These are phyloP conservation scores for Microcebus murinus DNA, from an alignment of 2,113 vertebrate genomes.

Conservation along the genomic window DNA sequence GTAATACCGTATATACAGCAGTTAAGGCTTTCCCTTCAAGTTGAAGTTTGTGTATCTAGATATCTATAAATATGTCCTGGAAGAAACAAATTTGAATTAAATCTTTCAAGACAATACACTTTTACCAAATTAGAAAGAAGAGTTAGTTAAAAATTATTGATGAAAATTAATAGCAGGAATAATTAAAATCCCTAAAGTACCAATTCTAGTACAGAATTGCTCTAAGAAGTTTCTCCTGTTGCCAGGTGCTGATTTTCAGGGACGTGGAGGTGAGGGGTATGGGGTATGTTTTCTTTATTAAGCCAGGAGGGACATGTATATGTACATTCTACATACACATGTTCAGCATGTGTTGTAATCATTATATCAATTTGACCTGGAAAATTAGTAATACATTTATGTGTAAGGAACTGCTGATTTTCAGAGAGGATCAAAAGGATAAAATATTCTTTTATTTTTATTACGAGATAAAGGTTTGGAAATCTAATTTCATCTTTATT, in stretches of 20 bases:
- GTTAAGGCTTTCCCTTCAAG: background rate
- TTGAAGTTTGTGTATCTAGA: background rate
- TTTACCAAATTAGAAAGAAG: background rate
- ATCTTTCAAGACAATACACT: background rate
- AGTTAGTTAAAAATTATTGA: background rate
- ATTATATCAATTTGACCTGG: background rate
- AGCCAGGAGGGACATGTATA: background rate
- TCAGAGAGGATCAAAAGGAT: background rate
- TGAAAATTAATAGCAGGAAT: background rate
- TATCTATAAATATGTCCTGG: background rate
- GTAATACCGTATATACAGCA: background rate
- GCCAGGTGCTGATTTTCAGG: background rate
- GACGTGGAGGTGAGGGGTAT: background rate
- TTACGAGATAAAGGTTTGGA: background rate
- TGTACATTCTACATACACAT: background rate
- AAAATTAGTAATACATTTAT: background rate
- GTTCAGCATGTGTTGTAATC: background rate
- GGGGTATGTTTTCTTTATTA: background rate
- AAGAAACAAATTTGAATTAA: constrained; percentile 21
- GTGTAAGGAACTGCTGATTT: background rate
- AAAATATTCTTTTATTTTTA: constrained; percentile 3
- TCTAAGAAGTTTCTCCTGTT: background rate
- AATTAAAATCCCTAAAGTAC: background rate
- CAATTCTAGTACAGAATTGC: background rate
- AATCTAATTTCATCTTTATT: background rate